Base-by-base conservation (phyloP, 2,888 invertebrate species). In the Deilephila elpenor region DNA sequence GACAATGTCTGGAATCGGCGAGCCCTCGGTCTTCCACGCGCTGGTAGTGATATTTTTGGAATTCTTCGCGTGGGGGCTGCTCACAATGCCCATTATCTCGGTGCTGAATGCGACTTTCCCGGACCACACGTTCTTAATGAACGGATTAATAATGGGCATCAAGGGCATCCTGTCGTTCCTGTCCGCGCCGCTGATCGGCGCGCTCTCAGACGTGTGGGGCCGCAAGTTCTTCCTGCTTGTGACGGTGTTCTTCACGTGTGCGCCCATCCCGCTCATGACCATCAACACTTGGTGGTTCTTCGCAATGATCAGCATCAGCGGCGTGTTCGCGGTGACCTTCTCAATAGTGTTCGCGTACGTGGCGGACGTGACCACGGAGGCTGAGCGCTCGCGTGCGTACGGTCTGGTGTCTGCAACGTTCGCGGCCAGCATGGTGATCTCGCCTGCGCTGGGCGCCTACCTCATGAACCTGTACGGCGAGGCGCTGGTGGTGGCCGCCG, bases 241-340 rank as follows among this genome's bases (percentile, higher is more conserved):
- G 86, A 99, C 99, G 71, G 99, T 99, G 85, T 98, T 99, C 93
- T 99, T 99, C 95, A 99, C 99, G 59, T 99, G 99, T 95, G 98
- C 98, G 82, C 99, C 99, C 72, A 99, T 99, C 89, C 99, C 99
- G 73, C 96, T 99, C 76, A 99, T 99, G 98, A 98, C 98, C 86
- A 97, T 99, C 89, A 99, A 99, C 95, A 99, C 99, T 71, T 99
- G 98, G 98, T 99, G 99, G 99, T 99, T 99, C 94, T 99, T 99
- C 94, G 99, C 99, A 75, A 98, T 99, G 97, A 98, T 99, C 95
- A 99, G 99, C 89, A 98, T 99, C 91, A 99, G 99, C 83, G 99
- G 99, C 77, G 97, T 99, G 81, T 99, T 99, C 94, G 98, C 99
- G 73, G 99, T 99, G 79, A 99, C 99, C 71, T 99, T 99, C 95